Evolutionary conservation across 2,888 invertebrate species (phyloP).

Genomic region (Anticlea derivata): DNA sequence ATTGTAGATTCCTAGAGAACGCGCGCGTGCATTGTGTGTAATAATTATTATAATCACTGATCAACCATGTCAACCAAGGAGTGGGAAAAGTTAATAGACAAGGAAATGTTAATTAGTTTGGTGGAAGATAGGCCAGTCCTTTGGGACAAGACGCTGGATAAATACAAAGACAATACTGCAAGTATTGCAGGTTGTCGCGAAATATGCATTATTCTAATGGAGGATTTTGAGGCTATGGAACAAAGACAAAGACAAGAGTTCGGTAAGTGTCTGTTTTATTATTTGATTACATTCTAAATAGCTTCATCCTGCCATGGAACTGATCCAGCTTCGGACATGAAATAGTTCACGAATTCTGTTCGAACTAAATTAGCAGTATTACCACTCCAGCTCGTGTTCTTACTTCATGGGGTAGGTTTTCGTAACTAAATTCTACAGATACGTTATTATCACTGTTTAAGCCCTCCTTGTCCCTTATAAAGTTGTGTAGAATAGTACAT

Average conservation of each 20-base stretch:
- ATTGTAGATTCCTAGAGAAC: too few relatives aligned
- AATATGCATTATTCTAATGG: slow-evolving; percentile 10
- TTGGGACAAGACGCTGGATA: slow-evolving; percentile 28
- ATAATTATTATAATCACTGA: slow-evolving; percentile 22
- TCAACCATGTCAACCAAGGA: background rate
- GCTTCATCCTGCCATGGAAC: slow-evolving; percentile 29
- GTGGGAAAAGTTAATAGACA: too few relatives aligned
- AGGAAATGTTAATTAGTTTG: slow-evolving; percentile 11
- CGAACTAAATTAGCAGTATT: slow-evolving; percentile 25
- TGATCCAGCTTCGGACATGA: slow-evolving; percentile 27
- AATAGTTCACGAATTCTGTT: slow-evolving; percentile 31
- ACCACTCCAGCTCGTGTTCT: slow-evolving; percentile 29
- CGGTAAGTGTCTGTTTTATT: slow-evolving; percentile 14
- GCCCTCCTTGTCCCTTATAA: slow-evolving; percentile 29
- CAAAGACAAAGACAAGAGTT: slow-evolving; percentile 13
- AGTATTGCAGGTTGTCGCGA: slow-evolving; percentile 20
- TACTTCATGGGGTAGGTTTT: slow-evolving; percentile 27
- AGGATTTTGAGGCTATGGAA: slow-evolving; percentile 14
- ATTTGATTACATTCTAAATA: slow-evolving; percentile 16
- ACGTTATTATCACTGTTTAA: slow-evolving; percentile 24
- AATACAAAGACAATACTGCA: slow-evolving; percentile 23
- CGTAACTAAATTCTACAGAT: slow-evolving; percentile 26
- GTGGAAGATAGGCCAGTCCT: slow-evolving; percentile 18
- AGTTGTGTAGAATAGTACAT: slow-evolving; percentile 33
- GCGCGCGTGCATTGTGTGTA: background rate